Evolutionary conservation across 2,888 invertebrate species (phyloP), one percentile per base, ranked within the genome.

Genomic region (Magallana nippona): DNA sequence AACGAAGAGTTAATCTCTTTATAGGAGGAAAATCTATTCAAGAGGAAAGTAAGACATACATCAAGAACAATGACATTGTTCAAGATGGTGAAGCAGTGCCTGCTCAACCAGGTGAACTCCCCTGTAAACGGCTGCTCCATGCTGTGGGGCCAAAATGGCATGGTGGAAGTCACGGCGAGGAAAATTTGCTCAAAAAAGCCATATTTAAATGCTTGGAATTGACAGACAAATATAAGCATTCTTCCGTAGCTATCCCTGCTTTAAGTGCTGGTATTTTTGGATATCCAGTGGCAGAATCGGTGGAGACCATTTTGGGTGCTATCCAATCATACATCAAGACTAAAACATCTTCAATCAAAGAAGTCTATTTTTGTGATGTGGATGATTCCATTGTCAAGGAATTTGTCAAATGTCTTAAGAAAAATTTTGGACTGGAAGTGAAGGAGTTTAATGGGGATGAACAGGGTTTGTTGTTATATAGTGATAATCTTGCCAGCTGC

Each of bases 211-310:
- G 87, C 71, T 62, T 92, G 15, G 13, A 62, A 10, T 57, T 81
- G 1, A 88, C 90, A 15, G 86, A 84, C 1, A 77, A 79, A 19
- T 62, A 84, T 15, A 60, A 80, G 0, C 77, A 87, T 22, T 78
- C 56, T 10, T 89, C 91, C 2, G 82, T 93, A 57, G 92, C 91
- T 19, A 62, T 92, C 27, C 92, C 93, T 32, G 91, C 91, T 5
- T 85, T 93, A 19, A 90, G 92, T 84, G 87, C 90, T 11, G 92
- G 92, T 10, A 87, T 89, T n/a, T 90, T 88, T 83, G 88, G 87
- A 15, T 90, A 89, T 83, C 92, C 91, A 0, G 15, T 88, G 11
- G 71, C 79, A 0, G 22, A 83, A n/a, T 83, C 89, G 19, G 86
- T 88, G 11, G 22, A n/a, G 17, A 71, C 55, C 15, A 85, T 89